Evolutionary conservation across 2,888 invertebrate species (phyloP), one percentile per base, ranked within the genome.

Genomic region (Pelosia muscerda): DNA sequence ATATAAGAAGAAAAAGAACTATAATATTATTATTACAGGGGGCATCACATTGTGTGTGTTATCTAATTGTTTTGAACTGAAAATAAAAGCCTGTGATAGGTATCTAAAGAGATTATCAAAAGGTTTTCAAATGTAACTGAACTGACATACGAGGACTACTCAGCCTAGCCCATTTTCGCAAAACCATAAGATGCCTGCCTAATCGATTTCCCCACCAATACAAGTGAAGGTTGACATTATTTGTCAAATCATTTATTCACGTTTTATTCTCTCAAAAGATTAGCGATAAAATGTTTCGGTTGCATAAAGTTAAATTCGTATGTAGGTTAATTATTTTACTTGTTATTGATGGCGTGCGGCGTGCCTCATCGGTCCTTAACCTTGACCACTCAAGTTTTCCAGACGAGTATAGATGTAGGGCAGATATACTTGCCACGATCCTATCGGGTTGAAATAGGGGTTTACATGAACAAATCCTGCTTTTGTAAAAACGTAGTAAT

Each of bases 351-450:
- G 53, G n/a, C 74, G 67, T 69, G 66, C 42, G 53, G n/a, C 74
- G 67, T 69, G 66, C 42, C 63, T 63, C 55, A 15, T 8, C 28
- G 63, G 65, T 60, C 79, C 74, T 74, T 72, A 74, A 68, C 69
- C 74, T 64, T 71, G 73, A 72, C 68, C 66, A 65, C 10, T 49
- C 59, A 31, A 57, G 38, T 49, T 49, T 65, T 58, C 22, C 31
- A 68, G 67, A 49, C 53, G 55, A 66, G 68, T 63, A 53, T 72
- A 79, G 78, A 78, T 78, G 68, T 77, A 65, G 78, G 77, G 4
- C 80, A 78, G 78, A 79, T 78, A 72, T 26, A 42, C 49, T 49
- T n/a, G 49, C 25, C n/a, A 34, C 25, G 80, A 79, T 74, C 2
- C 53, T 77, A 77, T 77, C 77, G 64, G 22, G 22, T 59, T 74